Conservation (phyloP, 2,113 vertebrate genomes). For the Syrmaticus mikado region DNA sequence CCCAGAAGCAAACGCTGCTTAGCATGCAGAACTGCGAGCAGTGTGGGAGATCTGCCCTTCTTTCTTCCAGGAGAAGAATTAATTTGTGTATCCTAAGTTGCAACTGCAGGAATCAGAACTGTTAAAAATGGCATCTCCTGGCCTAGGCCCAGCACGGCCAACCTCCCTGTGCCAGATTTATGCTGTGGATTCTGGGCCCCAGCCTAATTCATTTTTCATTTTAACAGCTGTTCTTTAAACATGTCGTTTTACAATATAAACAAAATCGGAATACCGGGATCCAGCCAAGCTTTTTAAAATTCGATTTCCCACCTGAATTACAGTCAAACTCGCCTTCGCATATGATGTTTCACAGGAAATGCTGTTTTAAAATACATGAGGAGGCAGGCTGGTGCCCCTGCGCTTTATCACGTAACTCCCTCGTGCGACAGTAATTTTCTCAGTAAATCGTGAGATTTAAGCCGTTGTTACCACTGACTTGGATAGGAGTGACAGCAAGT, state of each 20-base stretch:
- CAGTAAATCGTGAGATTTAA: background rate
- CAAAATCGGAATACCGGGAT: background rate
- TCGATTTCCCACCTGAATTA: background rate
- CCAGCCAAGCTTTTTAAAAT: background rate
- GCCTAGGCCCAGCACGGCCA: background rate
- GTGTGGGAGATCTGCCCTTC: slow-evolving; percentile 50
- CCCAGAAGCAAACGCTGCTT: background rate
- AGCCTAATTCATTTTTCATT: background rate
- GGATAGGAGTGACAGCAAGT: background rate
- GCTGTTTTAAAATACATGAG: background rate
- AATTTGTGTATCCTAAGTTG: slow-evolving; percentile 37
- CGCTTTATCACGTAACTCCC: background rate
- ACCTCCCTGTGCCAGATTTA: background rate
- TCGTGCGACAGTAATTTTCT: background rate
- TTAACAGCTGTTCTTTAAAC: background rate
- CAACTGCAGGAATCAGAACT: background rate
- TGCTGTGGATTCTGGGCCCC: background rate
- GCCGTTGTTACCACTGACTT: background rate
- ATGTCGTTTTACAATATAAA: background rate
- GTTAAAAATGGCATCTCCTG: background rate
- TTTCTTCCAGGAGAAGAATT: slow-evolving; percentile 49
- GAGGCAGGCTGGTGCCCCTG: background rate
- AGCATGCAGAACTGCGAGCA: slow-evolving; percentile 14
- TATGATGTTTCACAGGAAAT: background rate
- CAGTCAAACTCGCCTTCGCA: background rate